These are phyloP conservation scores for Neuroterus valhalla DNA, from an alignment of 1,140 invertebrate genomes.

Conservation along the genomic window DNA sequence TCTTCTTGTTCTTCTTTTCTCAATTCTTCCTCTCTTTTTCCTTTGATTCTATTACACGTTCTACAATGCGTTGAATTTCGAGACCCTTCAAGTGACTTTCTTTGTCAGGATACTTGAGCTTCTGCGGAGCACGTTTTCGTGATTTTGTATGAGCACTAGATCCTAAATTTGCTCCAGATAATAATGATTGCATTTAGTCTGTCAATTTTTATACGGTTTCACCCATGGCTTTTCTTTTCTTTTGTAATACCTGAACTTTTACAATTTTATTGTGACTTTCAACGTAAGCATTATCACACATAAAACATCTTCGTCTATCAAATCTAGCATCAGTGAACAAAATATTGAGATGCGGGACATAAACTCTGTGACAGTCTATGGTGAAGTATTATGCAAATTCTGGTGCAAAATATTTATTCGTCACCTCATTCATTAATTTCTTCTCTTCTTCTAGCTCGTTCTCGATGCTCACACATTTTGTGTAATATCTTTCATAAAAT, in stretches of 20 bases:
- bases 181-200: background rate
- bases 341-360: too few species aligned
- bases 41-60: background rate
- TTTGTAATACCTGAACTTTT: constrained; percentile 34
- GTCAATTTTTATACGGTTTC: constrained; percentile 9
- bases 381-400: constrained; percentile 41
- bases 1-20: too few species aligned
- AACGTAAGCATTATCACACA: constrained; percentile 44
- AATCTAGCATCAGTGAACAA: too few species aligned
- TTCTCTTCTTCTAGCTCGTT: constrained; percentile 28
- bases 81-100: background rate
- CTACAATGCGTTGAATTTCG: background rate
- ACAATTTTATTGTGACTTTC: constrained; percentile 42
- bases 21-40: too few species aligned
- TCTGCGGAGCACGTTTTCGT: background rate
- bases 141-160: background rate
- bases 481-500: constrained; percentile 38
- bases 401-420: constrained; percentile 41
- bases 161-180: background rate
- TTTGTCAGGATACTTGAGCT: background rate
- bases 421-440: background rate
- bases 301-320: too few species aligned
- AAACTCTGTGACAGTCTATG: constrained; percentile 8
- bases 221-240: background rate
- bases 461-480: constrained; percentile 7